Base-by-base conservation (phyloP, 2,113 vertebrate species). In the Notarius lentiginosus region DNA sequence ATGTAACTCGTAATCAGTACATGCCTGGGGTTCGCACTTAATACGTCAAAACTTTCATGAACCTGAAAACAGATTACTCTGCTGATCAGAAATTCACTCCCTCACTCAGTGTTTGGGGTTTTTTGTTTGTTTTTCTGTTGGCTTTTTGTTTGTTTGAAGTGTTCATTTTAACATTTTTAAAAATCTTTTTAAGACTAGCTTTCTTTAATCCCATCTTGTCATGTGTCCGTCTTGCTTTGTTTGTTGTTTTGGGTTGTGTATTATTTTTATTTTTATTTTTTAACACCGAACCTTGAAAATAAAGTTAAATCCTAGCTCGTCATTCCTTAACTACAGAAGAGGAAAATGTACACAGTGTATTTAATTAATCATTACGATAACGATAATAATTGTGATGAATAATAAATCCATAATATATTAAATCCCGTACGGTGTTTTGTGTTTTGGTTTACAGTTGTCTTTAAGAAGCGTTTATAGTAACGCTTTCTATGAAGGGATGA, bases 391-490 rank as follows among this genome's bases (percentile, higher is more conserved):
- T 94, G 95, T 95, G 93, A 93, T 87, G 86, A 89, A 94, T 94
- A 95, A 95, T 95, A 95, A 95, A 41, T 95, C 93, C 85, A 84
- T 96, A 95, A 96, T 96, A 95, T 95, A 96, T 95, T 94, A 94
- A 94, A 93, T 27, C 14, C 14, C 24, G 5, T 9, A 10, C 7
- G 17, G 17, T 41, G 18, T 75, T 15, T 72, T 49, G 5, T 4
- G 18, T 73, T 73, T 73, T 73, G n/a, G n/a, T 68, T 66, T 14
- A 30, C 27, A 17, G 68, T 41, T 12, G 4, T 17, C n/a, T 79
- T 55, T 68, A 30, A 66, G 65, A 30, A 68, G 22, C 27, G 63
- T 11, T 30, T 10, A 27, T 27, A 27, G n/a, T n/a, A 14, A 14
- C 3, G 4, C 65, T 68, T 30, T 30, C 27, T 30, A 1, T 12